Evolutionary conservation across 2,113 vertebrate species (phyloP).

Genomic region (Ctenodactylus gundi): DNA sequence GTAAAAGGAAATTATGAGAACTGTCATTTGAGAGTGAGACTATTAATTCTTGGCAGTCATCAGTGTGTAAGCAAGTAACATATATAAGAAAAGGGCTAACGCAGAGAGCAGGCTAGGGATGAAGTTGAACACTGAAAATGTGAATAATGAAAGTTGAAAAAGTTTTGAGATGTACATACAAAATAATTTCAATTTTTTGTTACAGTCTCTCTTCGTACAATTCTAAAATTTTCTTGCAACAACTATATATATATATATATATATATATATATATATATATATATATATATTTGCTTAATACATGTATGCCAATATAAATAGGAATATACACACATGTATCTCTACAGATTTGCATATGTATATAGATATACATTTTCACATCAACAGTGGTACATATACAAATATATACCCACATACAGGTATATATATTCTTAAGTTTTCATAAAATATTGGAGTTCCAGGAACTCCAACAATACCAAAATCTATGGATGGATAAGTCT

Average conservation of each 20-base stretch:
- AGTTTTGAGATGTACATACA: neutral
- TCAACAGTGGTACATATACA: neutral
- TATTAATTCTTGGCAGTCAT: neutral
- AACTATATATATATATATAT: no score
- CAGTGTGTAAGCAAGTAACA: neutral
- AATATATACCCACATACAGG: neutral
- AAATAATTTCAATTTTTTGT: no score
- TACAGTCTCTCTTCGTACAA: no score
- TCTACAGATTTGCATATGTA: no score
- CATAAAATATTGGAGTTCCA: rapidly evolving
- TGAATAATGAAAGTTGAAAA: neutral
- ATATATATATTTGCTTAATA: no score
- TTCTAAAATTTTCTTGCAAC: no score
- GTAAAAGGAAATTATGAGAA: neutral
- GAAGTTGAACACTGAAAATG: neutral
- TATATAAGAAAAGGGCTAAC: neutral
- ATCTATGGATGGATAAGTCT: neutral
- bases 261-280: no score
- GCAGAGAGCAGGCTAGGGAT: neutral
- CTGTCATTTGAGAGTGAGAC: neutral
- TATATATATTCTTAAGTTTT: neutral
- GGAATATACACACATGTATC: no score
- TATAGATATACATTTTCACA: no score
- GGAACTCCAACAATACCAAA: neutral
- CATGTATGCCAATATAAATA: no score